These are phyloP conservation scores for Eueides isabella DNA, from an alignment of 1,140 invertebrate species.

Conservation along the genomic window DNA sequence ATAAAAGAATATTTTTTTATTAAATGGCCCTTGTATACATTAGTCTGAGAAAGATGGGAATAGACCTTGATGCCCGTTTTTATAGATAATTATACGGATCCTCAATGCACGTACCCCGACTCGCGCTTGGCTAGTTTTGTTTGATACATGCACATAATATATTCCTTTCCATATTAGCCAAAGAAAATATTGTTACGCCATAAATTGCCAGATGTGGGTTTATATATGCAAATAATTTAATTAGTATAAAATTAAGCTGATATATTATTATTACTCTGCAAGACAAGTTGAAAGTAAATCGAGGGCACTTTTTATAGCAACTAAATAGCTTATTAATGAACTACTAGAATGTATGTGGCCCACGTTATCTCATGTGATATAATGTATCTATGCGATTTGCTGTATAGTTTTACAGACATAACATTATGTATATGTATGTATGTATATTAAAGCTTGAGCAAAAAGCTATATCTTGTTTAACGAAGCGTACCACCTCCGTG, in stretches of 20 bases:
- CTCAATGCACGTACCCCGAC: too few relatives aligned
- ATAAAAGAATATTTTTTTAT: too few relatives aligned
- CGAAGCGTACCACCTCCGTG: slow-evolving; percentile 34
- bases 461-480: slow-evolving; percentile 30
- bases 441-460: slow-evolving; percentile 12
- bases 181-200: background rate
- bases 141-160: background rate
- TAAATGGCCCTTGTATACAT: too few relatives aligned
- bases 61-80: too few relatives aligned
- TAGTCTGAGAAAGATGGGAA: too few relatives aligned
- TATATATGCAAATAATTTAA: background rate
- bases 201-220: background rate
- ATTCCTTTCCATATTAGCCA: background rate
- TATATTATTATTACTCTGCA: background rate
- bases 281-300: background rate
- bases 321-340: background rate
- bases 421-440: background rate
- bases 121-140: too few relatives aligned
- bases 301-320: slow-evolving; percentile 12
- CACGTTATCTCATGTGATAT: slow-evolving; percentile 12
- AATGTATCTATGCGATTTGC: slow-evolving; percentile 7
- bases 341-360: background rate
- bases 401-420: too few relatives aligned
- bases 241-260: background rate
- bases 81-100: too few relatives aligned